Evolutionary conservation across 2,797 vertebrate genomes (phyloP).

Genomic region (Knipowitschia caucasica): DNA sequence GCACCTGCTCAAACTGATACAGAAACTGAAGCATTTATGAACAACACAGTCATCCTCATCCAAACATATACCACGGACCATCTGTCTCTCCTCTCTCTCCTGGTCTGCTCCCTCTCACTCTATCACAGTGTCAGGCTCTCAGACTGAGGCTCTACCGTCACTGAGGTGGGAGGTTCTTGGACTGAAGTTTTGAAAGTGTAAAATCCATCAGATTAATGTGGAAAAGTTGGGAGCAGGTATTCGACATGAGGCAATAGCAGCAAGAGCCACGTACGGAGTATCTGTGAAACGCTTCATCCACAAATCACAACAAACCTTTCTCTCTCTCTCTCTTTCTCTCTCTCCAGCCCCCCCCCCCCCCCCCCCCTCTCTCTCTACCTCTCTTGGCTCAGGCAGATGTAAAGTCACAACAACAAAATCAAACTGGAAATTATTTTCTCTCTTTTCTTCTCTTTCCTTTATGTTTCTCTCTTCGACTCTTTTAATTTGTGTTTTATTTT

Average conservation of each 20-base stretch:
- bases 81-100: too few species aligned
- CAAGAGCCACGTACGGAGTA: background rate
- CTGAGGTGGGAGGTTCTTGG: background rate
- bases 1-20: too few species aligned
- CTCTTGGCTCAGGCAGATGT: background rate
- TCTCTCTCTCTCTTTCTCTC: background rate
- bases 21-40: too few species aligned
- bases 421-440: too few species aligned
- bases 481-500: too few species aligned
- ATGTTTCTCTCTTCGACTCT: too few species aligned
- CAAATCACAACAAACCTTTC: background rate
- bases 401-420: too few species aligned
- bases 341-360: background rate
- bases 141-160: background rate
- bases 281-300: background rate
- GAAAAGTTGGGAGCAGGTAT: background rate
- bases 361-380: background rate
- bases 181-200: background rate
- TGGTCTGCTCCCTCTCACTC: too few species aligned
- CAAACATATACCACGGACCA: too few species aligned
- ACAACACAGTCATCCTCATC: too few species aligned
- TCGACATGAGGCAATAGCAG: background rate
- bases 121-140: too few species aligned
- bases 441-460: too few species aligned
- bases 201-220: conserved; percentile 5